Evolutionary conservation across 2,888 invertebrate species (phyloP), one percentile per base, ranked within the genome.

Genomic region (Tinea trinotella): DNA sequence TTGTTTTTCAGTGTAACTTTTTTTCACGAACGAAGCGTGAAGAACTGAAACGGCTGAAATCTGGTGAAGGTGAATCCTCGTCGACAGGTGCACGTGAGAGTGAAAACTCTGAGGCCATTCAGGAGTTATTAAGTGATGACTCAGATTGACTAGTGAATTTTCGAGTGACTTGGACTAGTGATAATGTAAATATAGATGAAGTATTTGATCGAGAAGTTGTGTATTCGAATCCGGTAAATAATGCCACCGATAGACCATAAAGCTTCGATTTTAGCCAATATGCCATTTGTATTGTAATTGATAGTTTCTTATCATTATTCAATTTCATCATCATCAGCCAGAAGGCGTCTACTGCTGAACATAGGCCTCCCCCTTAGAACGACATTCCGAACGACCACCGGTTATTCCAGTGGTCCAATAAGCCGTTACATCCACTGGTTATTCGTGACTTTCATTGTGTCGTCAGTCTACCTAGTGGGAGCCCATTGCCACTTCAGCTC

Each of bases 1-100:
- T 24, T 24, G 5, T 22, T 49, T 69, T 68, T 12, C 67, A 81
- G 81, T 68, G 61, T 10, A 76, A 76, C 1, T 81, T 81, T 65
- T 81, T 81, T 62, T 70, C 71, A 18, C 66, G 80, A 59, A 61
- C 61, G 17, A 62, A 67, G 22, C 64, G 67, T 10, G 67, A 74
- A 55, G 66, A 71, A 1, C 59, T 78, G 12, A 71, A 77, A 55
- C 61, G 66, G 17, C 64, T 76, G 1, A 64, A 73, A 72, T n/a
- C 6, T 6, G 15, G 50, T 2, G 24, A 24, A 24, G 46, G 17
- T 19, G 46, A 19, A 40, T 13, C 40, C 10, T 13, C 12, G 2
- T 5, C 13, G 40, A n/a, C 13, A 40, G n/a, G 13, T n/a, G 40
- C 30, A 2, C 3, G 2, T 46, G 46, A 19, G 13, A 40, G 10